phyloP scores from a whole-genome alignment of 2,797 vertebrate genomes.

The Sitta carolinensis region DNA sequence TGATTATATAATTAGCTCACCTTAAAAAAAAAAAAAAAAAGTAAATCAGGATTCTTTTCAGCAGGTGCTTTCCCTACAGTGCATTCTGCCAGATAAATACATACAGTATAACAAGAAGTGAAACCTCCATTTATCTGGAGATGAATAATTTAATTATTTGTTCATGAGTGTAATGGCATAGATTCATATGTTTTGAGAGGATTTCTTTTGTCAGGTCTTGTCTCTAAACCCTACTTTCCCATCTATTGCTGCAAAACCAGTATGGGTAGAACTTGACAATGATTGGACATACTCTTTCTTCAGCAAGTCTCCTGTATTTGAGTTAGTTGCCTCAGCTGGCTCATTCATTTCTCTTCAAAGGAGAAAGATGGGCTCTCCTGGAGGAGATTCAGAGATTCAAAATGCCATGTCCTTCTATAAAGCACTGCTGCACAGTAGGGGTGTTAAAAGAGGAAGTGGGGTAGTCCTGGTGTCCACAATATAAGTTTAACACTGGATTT shows the following conservation, averaged over 20 bases:
- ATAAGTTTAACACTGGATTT: neutral
- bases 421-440: neutral
- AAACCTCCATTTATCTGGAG: neutral
- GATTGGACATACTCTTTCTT: neutral
- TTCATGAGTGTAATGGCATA: neutral
- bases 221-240: neutral
- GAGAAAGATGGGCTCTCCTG: neutral
- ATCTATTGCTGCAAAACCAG: neutral
- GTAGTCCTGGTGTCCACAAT: neutral
- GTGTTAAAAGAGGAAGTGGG: neutral
- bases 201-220: neutral
- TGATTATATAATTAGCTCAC: neutral
- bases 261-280: neutral
- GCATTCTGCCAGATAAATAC: neutral
- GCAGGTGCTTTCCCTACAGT: neutral
- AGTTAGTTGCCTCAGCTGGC: neutral
- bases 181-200: neutral
- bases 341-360: neutral
- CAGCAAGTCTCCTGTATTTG: neutral
- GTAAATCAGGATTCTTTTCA: neutral
- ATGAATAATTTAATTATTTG: neutral
- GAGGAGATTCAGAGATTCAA: neutral
- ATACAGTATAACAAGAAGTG: neutral
- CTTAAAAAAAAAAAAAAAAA: neutral
- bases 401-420: accelerated